Evolutionary conservation across 2,888 invertebrate genomes (phyloP).

Genomic region (Antheraea yamamai): DNA sequence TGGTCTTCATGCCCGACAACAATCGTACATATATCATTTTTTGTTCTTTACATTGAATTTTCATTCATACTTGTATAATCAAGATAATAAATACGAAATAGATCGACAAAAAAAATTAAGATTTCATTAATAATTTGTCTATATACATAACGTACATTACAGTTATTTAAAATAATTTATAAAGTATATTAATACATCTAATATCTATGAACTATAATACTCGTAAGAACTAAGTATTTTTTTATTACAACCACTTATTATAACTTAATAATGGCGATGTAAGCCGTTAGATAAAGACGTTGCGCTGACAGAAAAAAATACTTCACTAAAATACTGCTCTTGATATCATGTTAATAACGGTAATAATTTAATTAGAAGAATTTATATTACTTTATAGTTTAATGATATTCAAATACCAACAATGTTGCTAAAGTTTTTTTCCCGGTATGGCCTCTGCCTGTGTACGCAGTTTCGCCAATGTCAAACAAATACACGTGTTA

Average conservation of each 20-base stretch:
- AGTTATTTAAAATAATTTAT: too few species aligned
- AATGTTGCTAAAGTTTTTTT: background rate
- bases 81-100: background rate
- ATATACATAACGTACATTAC: too few species aligned
- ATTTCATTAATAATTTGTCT: background rate
- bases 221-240: background rate
- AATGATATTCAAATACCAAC: background rate
- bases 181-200: too few species aligned
- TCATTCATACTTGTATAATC: background rate
- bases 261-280: background rate
- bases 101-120: background rate
- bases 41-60: background rate
- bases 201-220: background rate
- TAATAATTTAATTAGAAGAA: background rate
- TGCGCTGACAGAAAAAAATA: background rate
- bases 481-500: too few species aligned
- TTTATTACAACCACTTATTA: background rate
- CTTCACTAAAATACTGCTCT: conserved; percentile 44
- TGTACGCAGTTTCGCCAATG: too few species aligned
- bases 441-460: too few species aligned
- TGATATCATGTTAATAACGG: conserved; percentile 66
- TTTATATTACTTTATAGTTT: background rate
- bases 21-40: background rate
- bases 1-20: background rate
- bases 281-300: background rate